Percentiles rank a stretch among this genome's conserved stretches.
Conservation (phyloP, 2,113 vertebrate genomes). For the Siniperca knerii region DNA sequence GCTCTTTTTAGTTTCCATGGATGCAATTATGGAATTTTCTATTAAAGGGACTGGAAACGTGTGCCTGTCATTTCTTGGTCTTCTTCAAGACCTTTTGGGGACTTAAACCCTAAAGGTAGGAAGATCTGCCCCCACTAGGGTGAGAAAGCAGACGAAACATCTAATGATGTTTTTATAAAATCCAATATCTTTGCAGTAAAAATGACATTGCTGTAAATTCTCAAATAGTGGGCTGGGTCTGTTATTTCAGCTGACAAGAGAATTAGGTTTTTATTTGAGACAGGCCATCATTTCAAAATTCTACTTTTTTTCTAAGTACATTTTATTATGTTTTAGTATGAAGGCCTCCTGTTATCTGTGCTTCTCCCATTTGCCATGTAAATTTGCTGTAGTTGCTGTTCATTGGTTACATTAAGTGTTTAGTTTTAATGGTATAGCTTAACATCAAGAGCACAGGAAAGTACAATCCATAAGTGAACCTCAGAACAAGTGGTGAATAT, state of each 20-base stretch:
- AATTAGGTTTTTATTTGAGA: background rate
- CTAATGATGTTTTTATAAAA: constrained; percentile 1
- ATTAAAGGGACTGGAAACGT: constrained; percentile 17
- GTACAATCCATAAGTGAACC: no score
- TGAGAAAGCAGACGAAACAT: background rate
- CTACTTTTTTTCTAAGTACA: no score
- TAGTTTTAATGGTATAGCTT: no score
- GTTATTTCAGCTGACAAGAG: background rate
- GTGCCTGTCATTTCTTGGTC: background rate
- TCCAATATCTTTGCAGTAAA: background rate
- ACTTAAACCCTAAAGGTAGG: background rate
- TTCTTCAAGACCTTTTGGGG: background rate
- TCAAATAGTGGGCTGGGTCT: background rate
- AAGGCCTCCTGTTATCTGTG: no score
- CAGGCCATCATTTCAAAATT: no score
- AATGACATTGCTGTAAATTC: background rate
- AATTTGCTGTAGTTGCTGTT: no score
- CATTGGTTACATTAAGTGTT: no score
- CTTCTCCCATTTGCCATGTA: no score
- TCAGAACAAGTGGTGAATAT: no score
- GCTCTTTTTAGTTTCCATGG: constrained; percentile 60
- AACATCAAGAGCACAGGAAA: no score
- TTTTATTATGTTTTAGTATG: no score
- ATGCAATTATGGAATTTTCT: constrained; percentile 41
- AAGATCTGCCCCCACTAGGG: background rate